phyloP scores from a whole-genome alignment of 2,113 vertebrate species.

The Tonatia bakeri region DNA sequence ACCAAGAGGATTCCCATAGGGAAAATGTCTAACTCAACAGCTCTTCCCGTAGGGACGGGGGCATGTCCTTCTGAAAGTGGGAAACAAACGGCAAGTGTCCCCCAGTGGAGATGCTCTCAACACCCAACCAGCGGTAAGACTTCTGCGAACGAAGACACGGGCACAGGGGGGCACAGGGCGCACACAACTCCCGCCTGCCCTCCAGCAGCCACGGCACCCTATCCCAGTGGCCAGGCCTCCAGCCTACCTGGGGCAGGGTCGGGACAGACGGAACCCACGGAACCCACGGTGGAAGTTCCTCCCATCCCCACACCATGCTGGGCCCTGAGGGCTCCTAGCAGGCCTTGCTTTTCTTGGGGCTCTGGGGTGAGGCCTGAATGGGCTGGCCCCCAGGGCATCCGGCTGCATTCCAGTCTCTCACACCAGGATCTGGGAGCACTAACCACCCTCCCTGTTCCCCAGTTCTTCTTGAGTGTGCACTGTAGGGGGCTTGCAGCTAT shows the following conservation, averaged over 20 bases:
- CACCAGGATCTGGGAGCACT: not conserved
- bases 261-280: not conserved
- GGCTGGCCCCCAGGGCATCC: not conserved
- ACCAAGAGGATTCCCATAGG: slow-evolving; percentile 75
- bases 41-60: slow-evolving; percentile 54
- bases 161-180: not conserved
- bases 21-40: slow-evolving; percentile 73
- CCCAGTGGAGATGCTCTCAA: slow-evolving; percentile 37
- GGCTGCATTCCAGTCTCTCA: not conserved
- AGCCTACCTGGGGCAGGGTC: not conserved
- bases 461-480: not conserved
- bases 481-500: not conserved
- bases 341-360: not conserved
- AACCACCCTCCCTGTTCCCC: not conserved
- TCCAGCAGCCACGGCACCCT: not conserved
- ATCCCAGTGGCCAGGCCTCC: not conserved
- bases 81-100: slow-evolving; percentile 35
- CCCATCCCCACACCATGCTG: not conserved
- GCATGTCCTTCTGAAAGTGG: slow-evolving; percentile 25
- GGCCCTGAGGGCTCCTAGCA: not conserved
- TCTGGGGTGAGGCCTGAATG: not conserved
- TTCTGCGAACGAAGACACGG: slow-evolving; percentile 1
- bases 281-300: not conserved
- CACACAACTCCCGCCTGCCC: not conserved
- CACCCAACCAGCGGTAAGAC: slow-evolving; percentile 27